Percentiles rank a stretch among this genome's conserved stretches.
Conservation (phyloP, 2,113 vertebrate genomes). For the Gulo gulo region DNA sequence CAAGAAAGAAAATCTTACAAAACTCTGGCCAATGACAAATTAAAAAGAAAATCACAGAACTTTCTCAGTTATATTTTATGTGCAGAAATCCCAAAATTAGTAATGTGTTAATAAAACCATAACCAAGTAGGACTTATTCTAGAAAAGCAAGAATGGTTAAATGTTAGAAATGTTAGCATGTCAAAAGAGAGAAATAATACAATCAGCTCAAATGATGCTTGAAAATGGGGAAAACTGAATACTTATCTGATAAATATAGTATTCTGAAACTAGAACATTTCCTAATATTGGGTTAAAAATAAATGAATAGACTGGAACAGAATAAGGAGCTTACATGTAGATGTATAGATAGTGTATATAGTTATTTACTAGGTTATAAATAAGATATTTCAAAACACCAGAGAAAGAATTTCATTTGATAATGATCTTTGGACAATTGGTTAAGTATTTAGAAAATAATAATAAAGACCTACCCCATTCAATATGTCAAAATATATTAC, state of each 20-base stretch:
- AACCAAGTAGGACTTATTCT: neutral
- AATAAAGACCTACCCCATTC: neutral
- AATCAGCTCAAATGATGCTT: neutral
- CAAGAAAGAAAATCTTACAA: neutral
- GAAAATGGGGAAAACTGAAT: neutral
- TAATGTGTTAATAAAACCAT: neutral
- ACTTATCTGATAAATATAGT: neutral
- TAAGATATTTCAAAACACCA: neutral
- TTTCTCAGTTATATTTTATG: neutral
- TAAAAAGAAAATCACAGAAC: neutral
- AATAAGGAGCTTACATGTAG: neutral
- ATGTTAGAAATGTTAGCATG: neutral
- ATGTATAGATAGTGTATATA: neutral
- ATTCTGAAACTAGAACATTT: conserved; percentile 9
- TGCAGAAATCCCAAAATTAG: neutral
- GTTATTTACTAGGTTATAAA: neutral
- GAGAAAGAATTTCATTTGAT: neutral
- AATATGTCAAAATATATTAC: neutral
- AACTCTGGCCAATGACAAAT: neutral
- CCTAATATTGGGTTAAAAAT: neutral
- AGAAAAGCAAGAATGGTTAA: neutral
- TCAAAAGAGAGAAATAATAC: neutral
- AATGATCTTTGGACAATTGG: neutral
- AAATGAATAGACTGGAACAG: neutral
- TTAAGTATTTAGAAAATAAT: neutral